These are phyloP conservation scores for Guaruba guarouba DNA, from an alignment of 2,113 vertebrate genomes.

Conservation along the genomic window DNA sequence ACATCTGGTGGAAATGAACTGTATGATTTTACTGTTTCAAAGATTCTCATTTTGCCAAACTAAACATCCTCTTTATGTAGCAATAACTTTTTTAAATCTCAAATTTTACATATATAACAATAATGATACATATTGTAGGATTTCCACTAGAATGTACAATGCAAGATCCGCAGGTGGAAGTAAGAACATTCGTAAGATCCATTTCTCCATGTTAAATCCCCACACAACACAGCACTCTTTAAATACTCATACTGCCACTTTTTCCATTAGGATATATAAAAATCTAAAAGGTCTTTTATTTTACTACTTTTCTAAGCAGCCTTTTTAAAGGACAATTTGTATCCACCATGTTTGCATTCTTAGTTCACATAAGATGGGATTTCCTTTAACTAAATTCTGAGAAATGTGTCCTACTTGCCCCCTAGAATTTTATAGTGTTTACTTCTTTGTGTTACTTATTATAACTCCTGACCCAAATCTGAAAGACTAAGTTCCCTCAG, in stretches of 20 bases:
- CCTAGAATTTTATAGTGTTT: conserved; percentile 40
- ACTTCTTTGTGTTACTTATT: conserved; percentile 23
- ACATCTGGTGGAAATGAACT: conserved; percentile 51
- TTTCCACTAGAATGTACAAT: neutral
- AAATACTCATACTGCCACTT: neutral
- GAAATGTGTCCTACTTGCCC: neutral
- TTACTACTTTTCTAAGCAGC: neutral
- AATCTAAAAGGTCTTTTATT: neutral
- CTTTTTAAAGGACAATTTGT: neutral
- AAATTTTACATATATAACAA: neutral
- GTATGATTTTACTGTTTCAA: conserved; percentile 30
- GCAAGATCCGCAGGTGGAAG: neutral
- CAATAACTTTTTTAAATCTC: neutral
- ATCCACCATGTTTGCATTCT: neutral
- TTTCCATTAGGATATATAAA: neutral
- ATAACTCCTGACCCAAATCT: conserved; percentile 23
- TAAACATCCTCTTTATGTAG: conserved; percentile 22
- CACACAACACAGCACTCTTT: neutral
- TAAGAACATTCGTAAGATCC: neutral
- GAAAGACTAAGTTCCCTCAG: conserved; percentile 30
- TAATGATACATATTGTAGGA: neutral
- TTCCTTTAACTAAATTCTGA: neutral
- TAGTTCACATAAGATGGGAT: neutral
- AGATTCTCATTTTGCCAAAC: conserved; percentile 45
- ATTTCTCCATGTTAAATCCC: neutral